Evolutionary conservation across 2,888 invertebrate genomes (phyloP), one percentile per base, ranked within the genome.

Genomic region (Yponomeuta plumbellus): DNA sequence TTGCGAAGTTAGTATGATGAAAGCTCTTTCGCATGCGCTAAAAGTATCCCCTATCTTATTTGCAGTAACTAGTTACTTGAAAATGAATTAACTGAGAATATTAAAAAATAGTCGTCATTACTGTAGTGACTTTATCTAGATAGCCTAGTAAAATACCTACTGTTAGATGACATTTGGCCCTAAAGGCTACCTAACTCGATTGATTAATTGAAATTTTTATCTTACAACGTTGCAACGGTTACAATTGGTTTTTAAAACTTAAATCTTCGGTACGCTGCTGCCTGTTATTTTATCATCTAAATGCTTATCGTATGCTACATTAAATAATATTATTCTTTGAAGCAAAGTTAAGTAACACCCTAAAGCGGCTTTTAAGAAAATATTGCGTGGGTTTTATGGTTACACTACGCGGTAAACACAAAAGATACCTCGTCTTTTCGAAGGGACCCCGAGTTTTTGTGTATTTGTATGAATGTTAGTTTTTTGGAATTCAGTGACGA

Each of bases 281-380:
- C 56, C 57, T 57, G 57, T 66, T n/a, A 44, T 23, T 61, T 79
- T 86, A 88, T 86, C 86, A 88, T 86, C 86, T 75, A 72, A 69
- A 70, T 75, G 78, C 82, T 79, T 80, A 88, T 89, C 87, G 85
- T 78, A 82, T 82, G 81, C 82, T 10, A 65, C 56, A 65, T 17
- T 56, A 65, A n/a, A 65, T 65, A 65, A 57, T 65, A 56, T 57
- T 26, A 56, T 56, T 20, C 39, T 44, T 20, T 21, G 52, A 64
- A 40, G 20, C 56, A 56, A 26, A n/a, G 57, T n/a, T 64, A n/a
- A 44, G 62, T 63, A 22, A 44, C 44, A 63, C 20, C 21, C 2
- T 63, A 63, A 17, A 13, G 17, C 17, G 17, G 22, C 59, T 21
- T 59, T 22, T 11, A 59, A 44, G 34, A 63, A 64, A 39, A 57